A percentile compares a stretch with the other conserved stretches of the same genome.
These are phyloP conservation scores for Protaetia brevitarsis DNA, from an alignment of 1,140 invertebrate genomes.

Conservation along the genomic window DNA sequence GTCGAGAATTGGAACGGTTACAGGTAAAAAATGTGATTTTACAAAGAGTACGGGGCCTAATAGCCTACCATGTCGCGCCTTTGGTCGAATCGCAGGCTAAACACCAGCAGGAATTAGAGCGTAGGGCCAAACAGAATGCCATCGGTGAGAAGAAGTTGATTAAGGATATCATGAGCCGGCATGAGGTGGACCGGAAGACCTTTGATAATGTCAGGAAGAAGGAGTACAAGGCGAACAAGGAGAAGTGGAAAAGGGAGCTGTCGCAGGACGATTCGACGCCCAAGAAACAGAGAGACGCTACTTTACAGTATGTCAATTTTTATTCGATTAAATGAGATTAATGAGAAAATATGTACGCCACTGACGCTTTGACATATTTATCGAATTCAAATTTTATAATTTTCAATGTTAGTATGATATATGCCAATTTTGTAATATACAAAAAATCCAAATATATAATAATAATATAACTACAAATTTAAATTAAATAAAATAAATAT, in stretches of 20 bases:
- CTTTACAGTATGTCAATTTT: constrained; percentile 66
- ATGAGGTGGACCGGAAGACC: constrained; percentile 84
- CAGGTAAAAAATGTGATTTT: too few relatives aligned
- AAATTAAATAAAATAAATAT: too few relatives aligned
- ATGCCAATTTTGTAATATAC: too few relatives aligned
- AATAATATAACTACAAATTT: too few relatives aligned
- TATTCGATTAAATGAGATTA: background rate
- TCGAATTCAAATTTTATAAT: constrained; percentile 22
- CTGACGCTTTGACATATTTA: background rate
- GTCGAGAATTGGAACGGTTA: constrained; percentile 87
- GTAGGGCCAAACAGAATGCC: constrained; percentile 83
- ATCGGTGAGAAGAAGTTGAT: constrained; percentile 88
- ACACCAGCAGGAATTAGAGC: constrained; percentile 87
- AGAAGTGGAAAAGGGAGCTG: constrained; percentile 91
- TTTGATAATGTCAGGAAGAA: constrained; percentile 91
- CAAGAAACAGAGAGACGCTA: constrained; percentile 87
- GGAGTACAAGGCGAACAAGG: constrained; percentile 98
- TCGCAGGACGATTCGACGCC: constrained; percentile 88
- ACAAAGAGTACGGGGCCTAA: background rate
- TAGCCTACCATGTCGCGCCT: background rate
- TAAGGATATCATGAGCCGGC: constrained; percentile 85
- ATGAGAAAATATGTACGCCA: constrained; percentile 55
- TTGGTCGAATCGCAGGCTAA: constrained; percentile 56
- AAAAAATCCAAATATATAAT: too few relatives aligned
- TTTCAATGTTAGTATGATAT: too few relatives aligned